Evolutionary conservation across 2,888 invertebrate species (phyloP).

Genomic region (Brachyopa scutellaris): DNA sequence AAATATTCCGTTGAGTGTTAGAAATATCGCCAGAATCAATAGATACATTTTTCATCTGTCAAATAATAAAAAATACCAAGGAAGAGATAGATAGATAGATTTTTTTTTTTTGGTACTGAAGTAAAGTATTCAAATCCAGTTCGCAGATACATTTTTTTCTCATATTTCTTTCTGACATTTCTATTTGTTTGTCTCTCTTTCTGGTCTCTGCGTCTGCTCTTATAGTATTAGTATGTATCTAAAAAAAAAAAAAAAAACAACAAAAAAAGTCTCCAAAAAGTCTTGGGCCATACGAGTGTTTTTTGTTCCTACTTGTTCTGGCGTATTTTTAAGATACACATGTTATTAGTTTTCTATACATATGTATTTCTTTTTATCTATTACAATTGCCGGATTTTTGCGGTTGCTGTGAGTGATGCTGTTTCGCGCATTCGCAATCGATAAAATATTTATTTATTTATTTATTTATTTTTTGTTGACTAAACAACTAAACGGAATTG

Average conservation of each 20-base stretch:
- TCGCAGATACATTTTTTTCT: slow-evolving; percentile 62
- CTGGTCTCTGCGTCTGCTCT: background rate
- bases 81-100: background rate
- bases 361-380: background rate
- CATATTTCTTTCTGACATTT: background rate
- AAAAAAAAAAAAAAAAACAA: too few relatives aligned
- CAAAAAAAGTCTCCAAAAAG: slow-evolving; percentile 21
- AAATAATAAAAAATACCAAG: background rate
- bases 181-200: background rate
- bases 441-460: slow-evolving; percentile 6
- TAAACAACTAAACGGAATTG: slow-evolving; percentile 29
- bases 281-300: background rate
- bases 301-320: background rate
- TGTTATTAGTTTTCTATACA: background rate
- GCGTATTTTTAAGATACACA: slow-evolving; percentile 40
- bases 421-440: slow-evolving; percentile 61
- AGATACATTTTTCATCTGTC: slow-evolving; percentile 7
- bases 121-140: slow-evolving; percentile 24
- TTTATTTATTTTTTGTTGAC: slow-evolving; percentile 19
- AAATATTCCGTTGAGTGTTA: background rate
- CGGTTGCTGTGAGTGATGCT: slow-evolving; percentile 45
- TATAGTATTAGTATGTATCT: too few relatives aligned
- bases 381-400: background rate
- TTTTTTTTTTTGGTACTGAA: too few relatives aligned
- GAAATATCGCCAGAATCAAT: background rate